Evolutionary conservation across 1,140 invertebrate genomes (phyloP).

Genomic region (Drosophila pruinosa): DNA sequence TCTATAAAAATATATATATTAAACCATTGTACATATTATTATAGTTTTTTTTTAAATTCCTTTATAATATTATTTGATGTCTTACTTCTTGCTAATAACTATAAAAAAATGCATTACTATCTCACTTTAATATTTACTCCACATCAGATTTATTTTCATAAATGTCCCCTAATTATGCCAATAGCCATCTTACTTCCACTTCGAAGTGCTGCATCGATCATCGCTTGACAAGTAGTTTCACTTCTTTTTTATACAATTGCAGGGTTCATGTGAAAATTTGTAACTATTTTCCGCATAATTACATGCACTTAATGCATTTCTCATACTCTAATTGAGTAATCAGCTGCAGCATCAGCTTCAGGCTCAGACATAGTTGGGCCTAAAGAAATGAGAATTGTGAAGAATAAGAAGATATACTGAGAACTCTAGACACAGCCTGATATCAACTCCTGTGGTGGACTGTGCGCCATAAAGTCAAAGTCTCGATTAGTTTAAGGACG

Average conservation of each 20-base stretch:
- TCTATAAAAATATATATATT: too few species aligned
- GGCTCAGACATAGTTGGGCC: neutral
- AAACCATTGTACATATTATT: neutral
- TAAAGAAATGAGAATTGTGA: neutral
- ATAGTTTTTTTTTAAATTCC: too few species aligned
- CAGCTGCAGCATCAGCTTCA: constrained; percentile 36
- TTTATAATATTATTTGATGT: too few species aligned
- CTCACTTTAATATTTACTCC: too few species aligned
- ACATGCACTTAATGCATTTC: constrained; percentile 35
- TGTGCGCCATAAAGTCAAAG: constrained; percentile 42
- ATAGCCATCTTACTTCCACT: neutral
- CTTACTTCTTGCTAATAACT: too few species aligned
- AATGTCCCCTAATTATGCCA: neutral
- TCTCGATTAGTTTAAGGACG: constrained; percentile 21
- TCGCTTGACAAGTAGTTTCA: neutral
- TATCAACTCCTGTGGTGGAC: constrained; percentile 24
- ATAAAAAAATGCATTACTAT: too few species aligned
- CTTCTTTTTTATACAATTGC: neutral
- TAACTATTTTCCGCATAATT: constrained; percentile 56
- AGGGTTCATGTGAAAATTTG: constrained; percentile 13
- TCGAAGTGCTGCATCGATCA: neutral
- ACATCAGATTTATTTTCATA: neutral
- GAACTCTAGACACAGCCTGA: constrained; percentile 10
- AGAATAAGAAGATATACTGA: neutral
- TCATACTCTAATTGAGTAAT: constrained; percentile 67